phyloP scores from a whole-genome alignment of 2,888 invertebrate species.

The Endomychus coccineus region DNA sequence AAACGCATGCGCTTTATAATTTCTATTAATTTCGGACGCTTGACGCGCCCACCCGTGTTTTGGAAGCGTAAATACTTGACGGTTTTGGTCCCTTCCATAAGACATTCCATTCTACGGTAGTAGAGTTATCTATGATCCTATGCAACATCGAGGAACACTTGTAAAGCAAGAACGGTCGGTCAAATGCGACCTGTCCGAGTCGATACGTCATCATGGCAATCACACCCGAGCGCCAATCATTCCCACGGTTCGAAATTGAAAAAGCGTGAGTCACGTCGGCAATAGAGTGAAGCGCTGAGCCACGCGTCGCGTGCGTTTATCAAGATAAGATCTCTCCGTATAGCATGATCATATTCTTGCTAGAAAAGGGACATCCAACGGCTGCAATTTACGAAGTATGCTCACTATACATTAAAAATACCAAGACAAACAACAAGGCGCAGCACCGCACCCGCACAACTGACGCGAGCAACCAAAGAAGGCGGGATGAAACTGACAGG shows the following conservation, averaged over 20 bases:
- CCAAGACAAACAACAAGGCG: conserved; percentile 38
- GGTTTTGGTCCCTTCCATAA: too few relatives aligned
- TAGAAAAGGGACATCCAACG: too few relatives aligned
- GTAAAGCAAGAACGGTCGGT: conserved; percentile 34
- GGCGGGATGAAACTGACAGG: conserved; percentile 45
- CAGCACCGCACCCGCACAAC: conserved; percentile 38
- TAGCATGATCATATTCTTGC: too few relatives aligned
- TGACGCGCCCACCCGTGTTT: too few relatives aligned
- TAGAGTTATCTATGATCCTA: too few relatives aligned
- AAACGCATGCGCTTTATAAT: too few relatives aligned
- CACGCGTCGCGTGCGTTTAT: conserved; percentile 43
- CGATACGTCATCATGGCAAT: conserved; percentile 46
- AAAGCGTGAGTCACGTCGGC: conserved; percentile 46
- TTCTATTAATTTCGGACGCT: too few relatives aligned
- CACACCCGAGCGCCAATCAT: conserved; percentile 46
- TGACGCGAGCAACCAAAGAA: conserved; percentile 31
- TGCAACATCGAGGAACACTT: conserved; percentile 35
- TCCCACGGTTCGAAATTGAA: conserved; percentile 44
- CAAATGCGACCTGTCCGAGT: conserved; percentile 35
- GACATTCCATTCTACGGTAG: too few relatives aligned
- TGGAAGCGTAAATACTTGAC: too few relatives aligned
- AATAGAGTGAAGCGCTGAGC: conserved; percentile 42
- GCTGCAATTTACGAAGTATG: too few relatives aligned
- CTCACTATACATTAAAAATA: not conserved
- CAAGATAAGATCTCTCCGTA: too few relatives aligned